These are phyloP conservation scores for Thripadectes ignobilis DNA, from an alignment of 2,797 vertebrate genomes.

Conservation along the genomic window DNA sequence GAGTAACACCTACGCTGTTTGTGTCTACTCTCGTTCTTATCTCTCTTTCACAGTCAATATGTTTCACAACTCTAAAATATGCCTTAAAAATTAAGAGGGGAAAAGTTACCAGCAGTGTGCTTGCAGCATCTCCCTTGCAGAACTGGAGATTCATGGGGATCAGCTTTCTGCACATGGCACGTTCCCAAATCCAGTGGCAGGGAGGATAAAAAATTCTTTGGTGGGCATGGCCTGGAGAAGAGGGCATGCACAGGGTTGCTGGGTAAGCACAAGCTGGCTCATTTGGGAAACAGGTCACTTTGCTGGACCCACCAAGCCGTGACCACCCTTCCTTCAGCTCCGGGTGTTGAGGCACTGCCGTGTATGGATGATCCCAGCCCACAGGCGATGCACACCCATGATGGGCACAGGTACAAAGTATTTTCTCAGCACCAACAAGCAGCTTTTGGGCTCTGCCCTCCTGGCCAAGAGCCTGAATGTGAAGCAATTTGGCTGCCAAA, in stretches of 20 bases:
- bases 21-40: conserved; percentile 39
- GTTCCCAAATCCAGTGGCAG: neutral
- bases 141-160: accelerated
- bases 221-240: neutral
- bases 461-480: conserved; percentile 30
- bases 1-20: conserved; percentile 45
- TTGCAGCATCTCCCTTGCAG: neutral
- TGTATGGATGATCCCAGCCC: neutral
- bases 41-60: conserved; percentile 23
- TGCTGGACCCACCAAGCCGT: accelerated
- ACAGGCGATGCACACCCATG: neutral
- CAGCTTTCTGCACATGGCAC: accelerated
- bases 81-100: neutral
- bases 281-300: neutral
- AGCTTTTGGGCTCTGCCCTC: conserved; percentile 25
- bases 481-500: conserved; percentile 48
- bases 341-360: accelerated
- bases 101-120: neutral
- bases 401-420: neutral
- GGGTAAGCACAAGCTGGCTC: neutral
- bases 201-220: neutral
- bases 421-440: neutral
- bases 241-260: neutral
- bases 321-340: neutral
- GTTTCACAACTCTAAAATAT: conserved; percentile 39